phyloP scores from a whole-genome alignment of 2,797 vertebrate species.

The Tachyglossus aculeatus region DNA sequence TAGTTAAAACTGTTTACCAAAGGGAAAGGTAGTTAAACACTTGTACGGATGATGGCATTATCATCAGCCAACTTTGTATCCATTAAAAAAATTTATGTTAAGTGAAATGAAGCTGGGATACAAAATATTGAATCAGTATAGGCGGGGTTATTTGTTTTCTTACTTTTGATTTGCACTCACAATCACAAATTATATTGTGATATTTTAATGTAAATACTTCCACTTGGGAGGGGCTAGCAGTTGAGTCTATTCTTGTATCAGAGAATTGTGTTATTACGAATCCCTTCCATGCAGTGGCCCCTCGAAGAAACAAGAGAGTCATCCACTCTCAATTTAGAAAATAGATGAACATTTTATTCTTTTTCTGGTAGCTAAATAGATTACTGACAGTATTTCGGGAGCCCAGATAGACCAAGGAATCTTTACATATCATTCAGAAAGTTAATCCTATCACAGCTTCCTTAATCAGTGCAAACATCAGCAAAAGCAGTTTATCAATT shows the following conservation, averaged over 20 bases:
- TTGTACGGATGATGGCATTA: slow-evolving; percentile 51
- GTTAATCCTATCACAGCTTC: slow-evolving; percentile 30
- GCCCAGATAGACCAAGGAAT: not conserved
- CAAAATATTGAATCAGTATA: no score
- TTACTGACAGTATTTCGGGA: slow-evolving; percentile 13
- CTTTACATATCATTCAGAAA: slow-evolving; percentile 3
- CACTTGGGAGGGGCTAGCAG: no score
- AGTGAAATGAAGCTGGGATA: no score
- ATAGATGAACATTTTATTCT: slow-evolving; percentile 3
- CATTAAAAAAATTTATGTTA: slow-evolving; percentile 30
- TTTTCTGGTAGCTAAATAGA: slow-evolving; percentile 7
- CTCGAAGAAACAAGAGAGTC: no score
- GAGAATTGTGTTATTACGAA: no score
- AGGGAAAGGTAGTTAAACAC: slow-evolving; percentile 67
- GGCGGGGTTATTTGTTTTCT: no score
- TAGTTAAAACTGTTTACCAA: slow-evolving; percentile 68
- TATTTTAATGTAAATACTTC: no score
- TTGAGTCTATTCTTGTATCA: no score
- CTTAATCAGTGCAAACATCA: slow-evolving; percentile 23
- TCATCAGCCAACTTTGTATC: slow-evolving; percentile 26
- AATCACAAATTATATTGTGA: no score
- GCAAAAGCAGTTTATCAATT: slow-evolving; percentile 23
- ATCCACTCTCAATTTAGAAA: no score
- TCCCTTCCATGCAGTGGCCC: no score
- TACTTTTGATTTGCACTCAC: no score